Base-by-base conservation (phyloP, 2,797 vertebrate species). In the Sparus aurata region DNA sequence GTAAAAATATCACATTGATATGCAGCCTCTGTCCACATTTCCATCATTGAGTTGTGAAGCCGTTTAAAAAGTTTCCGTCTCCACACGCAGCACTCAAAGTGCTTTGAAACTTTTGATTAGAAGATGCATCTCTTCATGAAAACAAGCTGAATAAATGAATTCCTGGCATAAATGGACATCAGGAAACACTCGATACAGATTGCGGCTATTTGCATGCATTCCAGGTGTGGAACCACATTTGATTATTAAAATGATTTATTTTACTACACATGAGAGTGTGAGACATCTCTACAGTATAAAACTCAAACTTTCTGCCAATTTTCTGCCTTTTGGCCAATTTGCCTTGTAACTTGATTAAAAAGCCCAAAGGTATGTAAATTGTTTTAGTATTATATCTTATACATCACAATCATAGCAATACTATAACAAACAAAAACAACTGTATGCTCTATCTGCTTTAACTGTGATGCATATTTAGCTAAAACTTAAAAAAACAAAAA, bases 61-160 rank as follows among this genome's bases (percentile, higher is more conserved):
- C 69, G 85, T 93, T 93, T 91, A 79, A 85, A 90, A 94, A 92
- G 85, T 94, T 92, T 90, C 80, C 34, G 72, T 91, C 87, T 86
- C 81, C 53, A 62, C 63, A 59, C 65, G 49, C 61, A 69, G 84
- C 73, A 84, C 84, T 87, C 82, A 80, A 83, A 90, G 85, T 76
- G 87, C 86, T 90, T 65, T 50, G 66, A 89, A 91, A 93, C 85
- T 91, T 93, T 92, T 80, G 75, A 89, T 84, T 89, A 87, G 79
- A 87, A 91, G 87, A 87, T 84, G 83, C 73, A 78, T 91, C 89
- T 89, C 87, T 88, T 76, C 69, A 66, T 73, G 73, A 91, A 91
- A 93, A 92, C 87, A 91, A 87, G 85, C 70, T 0, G 81, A 80
- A 90, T 82, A 87, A 85, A 87, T 87, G 67, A 86, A 69, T 82